Base-by-base conservation (phyloP, 2,113 vertebrate genomes). In the Microcebus murinus region DNA sequence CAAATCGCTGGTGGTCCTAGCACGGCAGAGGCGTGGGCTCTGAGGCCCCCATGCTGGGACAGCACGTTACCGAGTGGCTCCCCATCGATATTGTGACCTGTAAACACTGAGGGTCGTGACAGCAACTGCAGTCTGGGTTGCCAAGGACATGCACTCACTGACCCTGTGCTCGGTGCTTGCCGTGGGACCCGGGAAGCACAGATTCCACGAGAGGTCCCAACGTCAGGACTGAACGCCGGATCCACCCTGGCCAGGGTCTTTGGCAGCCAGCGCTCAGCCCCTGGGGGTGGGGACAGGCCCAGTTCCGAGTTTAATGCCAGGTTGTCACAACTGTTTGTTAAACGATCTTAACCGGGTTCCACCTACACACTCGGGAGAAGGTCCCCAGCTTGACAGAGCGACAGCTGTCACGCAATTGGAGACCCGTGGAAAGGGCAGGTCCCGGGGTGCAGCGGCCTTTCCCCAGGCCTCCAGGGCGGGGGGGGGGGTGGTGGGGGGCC, bases 121-220 rank as follows among this genome's bases (percentile, higher is more conserved):
- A 18, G 50, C 14, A 29, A 31, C 36, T 36, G 1, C 31, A 8
- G 4, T 42, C 63, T 9, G 1, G 39, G 29, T 0, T 31, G 11
- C 27, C 2, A 29, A 63, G 76, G 31, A 36, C 52, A 57, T 0
- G 1, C 42, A 17, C 27, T 6, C 8, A 6, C 36, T 29, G 29
- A 1, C 13, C 0, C 6, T 0, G 2, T 0, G 6, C 8, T 4
- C 4, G 11, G 90, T 0, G 0, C 52, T 55, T 17, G 52, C 15
- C 17, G 52, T 55, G 12, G 3, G 52, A 17, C 52, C 52, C 15
- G 1, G 52, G 52, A 18, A 55, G 52, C 52, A 55, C 52, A 55
- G 52, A 55, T 55, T 39, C 9, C 4, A 3, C 0, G 3, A 3
- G 1, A 3, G n/a, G 14, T 2, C 3, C 5, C 1, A 0, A 20